Percentiles rank a stretch among this genome's conserved stretches.
phyloP scores from a whole-genome alignment of 2,797 vertebrate species.

The Coilia nasus region DNA sequence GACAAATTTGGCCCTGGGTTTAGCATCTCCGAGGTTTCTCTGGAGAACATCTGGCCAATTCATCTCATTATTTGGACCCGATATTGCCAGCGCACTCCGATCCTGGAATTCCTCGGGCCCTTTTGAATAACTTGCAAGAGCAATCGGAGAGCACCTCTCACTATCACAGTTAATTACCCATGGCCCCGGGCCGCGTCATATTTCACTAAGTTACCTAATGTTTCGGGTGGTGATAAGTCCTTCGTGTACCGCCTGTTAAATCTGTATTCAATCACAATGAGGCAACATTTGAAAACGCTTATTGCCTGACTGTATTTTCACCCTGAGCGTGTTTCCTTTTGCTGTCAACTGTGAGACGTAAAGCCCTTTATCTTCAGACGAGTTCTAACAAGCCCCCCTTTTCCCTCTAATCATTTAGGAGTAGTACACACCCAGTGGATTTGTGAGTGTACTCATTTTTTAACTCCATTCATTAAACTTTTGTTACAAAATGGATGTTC shows the following conservation, averaged over 20 bases:
- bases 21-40: conserved; percentile 3
- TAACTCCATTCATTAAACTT: conserved; percentile 53
- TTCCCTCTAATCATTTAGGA: background rate
- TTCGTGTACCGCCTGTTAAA: background rate
- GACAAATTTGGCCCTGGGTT: background rate
- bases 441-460: conserved; percentile 32
- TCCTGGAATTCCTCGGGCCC: conserved; percentile 10
- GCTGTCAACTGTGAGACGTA: conserved; percentile 13
- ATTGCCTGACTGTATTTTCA: conserved; percentile 19
- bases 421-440: background rate
- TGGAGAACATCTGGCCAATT: conserved; percentile 33
- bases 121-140: background rate
- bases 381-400: conserved; percentile 12
- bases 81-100: conserved; percentile 13
- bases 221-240: background rate
- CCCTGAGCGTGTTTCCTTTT: conserved; percentile 1
- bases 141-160: conserved; percentile 16
- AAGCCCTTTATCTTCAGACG: conserved; percentile 16
- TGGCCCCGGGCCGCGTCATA: background rate
- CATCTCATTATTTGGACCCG: conserved; percentile 34
- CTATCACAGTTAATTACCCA: conserved; percentile 25
- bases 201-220: background rate
- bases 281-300: conserved; percentile 8
- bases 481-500: conserved; percentile 48
- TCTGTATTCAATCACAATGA: conserved; percentile 12